phyloP scores from a whole-genome alignment of 2,888 invertebrate species.

The Acleris literana region DNA sequence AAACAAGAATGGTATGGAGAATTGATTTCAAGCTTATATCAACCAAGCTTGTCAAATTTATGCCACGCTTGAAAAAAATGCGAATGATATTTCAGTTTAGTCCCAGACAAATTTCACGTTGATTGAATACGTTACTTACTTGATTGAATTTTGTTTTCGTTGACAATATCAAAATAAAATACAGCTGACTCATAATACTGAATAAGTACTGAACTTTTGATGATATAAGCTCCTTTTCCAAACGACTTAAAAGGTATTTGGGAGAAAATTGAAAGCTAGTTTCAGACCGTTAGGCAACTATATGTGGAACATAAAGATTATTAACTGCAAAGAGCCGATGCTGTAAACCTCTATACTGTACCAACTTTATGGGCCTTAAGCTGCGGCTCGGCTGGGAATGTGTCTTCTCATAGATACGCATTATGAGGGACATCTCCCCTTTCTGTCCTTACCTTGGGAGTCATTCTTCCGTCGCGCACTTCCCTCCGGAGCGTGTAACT shows the following conservation, averaged over 20 bases:
- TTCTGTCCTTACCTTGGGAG: constrained; percentile 61
- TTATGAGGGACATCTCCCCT: constrained; percentile 44
- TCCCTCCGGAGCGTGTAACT: constrained; percentile 62
- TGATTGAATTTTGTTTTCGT: constrained; percentile 15
- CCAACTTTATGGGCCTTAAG: constrained; percentile 34
- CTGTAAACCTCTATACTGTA: constrained; percentile 26
- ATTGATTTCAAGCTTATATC: constrained; percentile 2
- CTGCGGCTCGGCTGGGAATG: constrained; percentile 36
- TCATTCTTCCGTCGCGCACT: constrained; percentile 56
- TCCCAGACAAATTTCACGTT: constrained; percentile 5
- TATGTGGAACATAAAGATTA: constrained; percentile 20
- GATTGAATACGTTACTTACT: constrained; percentile 1
- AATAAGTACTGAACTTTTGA: neutral
- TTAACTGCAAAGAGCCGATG: constrained; percentile 33
- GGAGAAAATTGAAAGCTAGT: neutral
- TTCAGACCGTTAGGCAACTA: constrained; percentile 7
- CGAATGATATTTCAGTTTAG: neutral
- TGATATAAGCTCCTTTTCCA: neutral
- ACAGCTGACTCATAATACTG: constrained; percentile 1
- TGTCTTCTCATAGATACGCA: constrained; percentile 37
- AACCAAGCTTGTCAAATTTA: constrained; percentile 3
- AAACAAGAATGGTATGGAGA: constrained; percentile 2
- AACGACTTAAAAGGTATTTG: neutral
- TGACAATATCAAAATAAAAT: neutral
- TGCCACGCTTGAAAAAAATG: neutral